Base-by-base conservation (phyloP, 2,888 invertebrate species). In the Thyatira batis region DNA sequence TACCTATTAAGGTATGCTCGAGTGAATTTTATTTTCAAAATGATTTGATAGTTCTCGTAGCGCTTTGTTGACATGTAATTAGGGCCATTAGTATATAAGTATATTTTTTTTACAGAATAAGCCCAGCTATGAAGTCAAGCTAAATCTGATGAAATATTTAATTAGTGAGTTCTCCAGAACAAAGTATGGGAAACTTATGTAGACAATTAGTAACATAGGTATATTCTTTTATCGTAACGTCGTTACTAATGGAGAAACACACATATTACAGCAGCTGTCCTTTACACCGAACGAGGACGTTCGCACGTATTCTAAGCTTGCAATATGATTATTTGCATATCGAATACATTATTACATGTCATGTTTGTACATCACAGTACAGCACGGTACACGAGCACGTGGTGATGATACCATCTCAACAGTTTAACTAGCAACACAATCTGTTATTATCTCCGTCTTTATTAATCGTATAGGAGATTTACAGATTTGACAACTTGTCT, bases 301-400 rank as follows among this genome's bases (percentile, higher is more conserved):
- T 80, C 78, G 76, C 75, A 80, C 81, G 78, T 74, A 71, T 58
- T 60, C 17, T 17, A 17, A 39, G 17, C 23, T 17, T 39, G 39
- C 39, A 39, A 39, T 39, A n/a, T 39, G 69, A 55, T 60, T 69
- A 79, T 82, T 80, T 79, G 80, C 82, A 81, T 81, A 71, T 69
- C 74, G 75, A 82, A 82, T 80, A 76, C 76, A 73, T 80, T 80
- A 81, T 80, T 76, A 73, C 77, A 69, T 77, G 79, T 80, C 80
- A 75, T 73, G 76, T 73, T 63, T 8, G 39, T 39, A 39, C 39
- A 39, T 8, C 69, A 67, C 60, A 59, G 58, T 56, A n/a, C n/a
- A n/a, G n/a, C n/a, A n/a, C n/a, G n/a, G 49, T 53, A 56, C 54
- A 49, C 52, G 52, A 49, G 58, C 39, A 39, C 39, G 62, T 71